These are phyloP conservation scores for Muschampia plurimacula DNA, from an alignment of 2,888 invertebrate species.

Conservation along the genomic window DNA sequence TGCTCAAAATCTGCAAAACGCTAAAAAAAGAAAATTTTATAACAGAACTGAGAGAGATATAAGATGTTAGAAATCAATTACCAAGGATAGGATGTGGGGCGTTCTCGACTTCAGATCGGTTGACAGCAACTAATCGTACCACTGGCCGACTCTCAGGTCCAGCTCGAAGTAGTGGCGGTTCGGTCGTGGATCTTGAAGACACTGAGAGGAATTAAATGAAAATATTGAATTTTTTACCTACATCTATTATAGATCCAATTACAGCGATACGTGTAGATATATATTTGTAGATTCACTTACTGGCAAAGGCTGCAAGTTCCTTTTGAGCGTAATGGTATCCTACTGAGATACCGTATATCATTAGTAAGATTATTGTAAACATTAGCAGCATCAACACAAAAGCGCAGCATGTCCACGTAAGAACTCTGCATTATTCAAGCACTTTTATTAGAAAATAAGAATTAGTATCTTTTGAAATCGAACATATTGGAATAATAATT, in stretches of 20 bases:
- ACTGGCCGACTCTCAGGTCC: constrained; percentile 60
- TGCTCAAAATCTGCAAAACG: too few species aligned
- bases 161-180: constrained; percentile 52
- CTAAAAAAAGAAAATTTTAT: too few species aligned
- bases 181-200: constrained; percentile 66
- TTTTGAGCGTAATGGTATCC: constrained; percentile 80
- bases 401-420: constrained; percentile 77
- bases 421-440: constrained; percentile 57
- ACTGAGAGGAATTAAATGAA: constrained; percentile 51
- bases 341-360: constrained; percentile 77
- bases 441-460: not conserved
- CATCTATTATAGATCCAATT: not conserved
- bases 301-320: constrained; percentile 72
- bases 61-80: not conserved
- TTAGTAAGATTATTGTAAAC: constrained; percentile 66
- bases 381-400: constrained; percentile 71
- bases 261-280: not conserved
- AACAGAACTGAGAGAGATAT: not conserved
- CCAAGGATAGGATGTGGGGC: constrained; percentile 67
- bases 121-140: constrained; percentile 71
- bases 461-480: constrained; percentile 71
- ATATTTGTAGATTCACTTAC: constrained; percentile 53
- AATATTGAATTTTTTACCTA: not conserved
- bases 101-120: constrained; percentile 64
- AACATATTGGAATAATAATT: constrained; percentile 67